Base-by-base conservation (phyloP, 2,797 vertebrate species). In the Macrochelys suwanniensis region DNA sequence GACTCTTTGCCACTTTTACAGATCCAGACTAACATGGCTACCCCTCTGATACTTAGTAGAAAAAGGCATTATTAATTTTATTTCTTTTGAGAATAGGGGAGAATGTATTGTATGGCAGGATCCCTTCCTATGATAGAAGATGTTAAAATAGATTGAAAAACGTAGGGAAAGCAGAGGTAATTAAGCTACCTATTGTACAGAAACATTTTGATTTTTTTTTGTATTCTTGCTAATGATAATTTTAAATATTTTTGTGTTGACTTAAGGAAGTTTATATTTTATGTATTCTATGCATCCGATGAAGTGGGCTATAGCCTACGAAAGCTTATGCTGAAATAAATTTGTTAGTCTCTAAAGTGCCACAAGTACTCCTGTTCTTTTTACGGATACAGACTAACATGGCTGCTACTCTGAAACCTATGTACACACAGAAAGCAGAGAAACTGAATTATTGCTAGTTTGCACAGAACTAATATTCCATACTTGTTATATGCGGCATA, bases 61-160 rank as follows among this genome's bases (percentile, higher is more conserved):
- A 92, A 94, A 97, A 79, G 45, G 82, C 86, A 88, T 92, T 95
- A 96, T 65, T 95, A 12, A 87, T 90, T 93, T 89, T 96, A 92
- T 94, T 85, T 94, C 81, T 80, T 91, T 84, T 92, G 93, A 95
- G 95, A 51, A 45, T 56, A 88, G 19, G 0, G 3, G 93, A 96
- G 86, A 90, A 94, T 50, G 33, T 95, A 91, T 95, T 96, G 82
- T 87, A 94, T 84, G 56, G 65, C 61, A 95, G 88, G 96, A 89
- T 95, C 84, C 90, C 89, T 53, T 45, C 49, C 88, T 94, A 65
- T 93, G 74, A 89, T 96, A 95, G 91, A 68, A 84, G 49, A 90
- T 92, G 93, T 96, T 89, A 88, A 61, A 96, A 95, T 95, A 96
- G 92, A 89, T 49, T 89, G 76, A 94, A 92, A 92, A 89, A 80